These are phyloP conservation scores for Drosophila picticornis DNA, from an alignment of 2,888 invertebrate species.

Conservation along the genomic window DNA sequence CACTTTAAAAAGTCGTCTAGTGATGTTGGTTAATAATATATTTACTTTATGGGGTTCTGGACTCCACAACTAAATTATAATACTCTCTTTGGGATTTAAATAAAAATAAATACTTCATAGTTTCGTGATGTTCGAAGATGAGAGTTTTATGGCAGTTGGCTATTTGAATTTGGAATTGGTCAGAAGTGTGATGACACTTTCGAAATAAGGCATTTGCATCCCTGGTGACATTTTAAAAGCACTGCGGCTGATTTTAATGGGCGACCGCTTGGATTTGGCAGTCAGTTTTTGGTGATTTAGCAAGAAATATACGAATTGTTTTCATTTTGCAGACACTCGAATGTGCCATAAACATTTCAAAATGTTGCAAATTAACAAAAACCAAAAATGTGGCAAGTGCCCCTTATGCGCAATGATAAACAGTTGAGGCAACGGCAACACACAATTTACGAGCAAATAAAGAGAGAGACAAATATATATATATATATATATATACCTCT, in stretches of 20 bases:
- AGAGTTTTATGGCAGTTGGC: background rate
- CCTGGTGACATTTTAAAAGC: conserved; percentile 1
- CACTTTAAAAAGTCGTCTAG: background rate
- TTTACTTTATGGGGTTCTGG: background rate
- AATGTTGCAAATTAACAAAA: conserved; percentile 37
- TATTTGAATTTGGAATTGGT: background rate
- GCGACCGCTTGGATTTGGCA: conserved; percentile 19
- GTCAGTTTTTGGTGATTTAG: conserved; percentile 27
- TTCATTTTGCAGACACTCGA: conserved; percentile 33
- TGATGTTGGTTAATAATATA: background rate
- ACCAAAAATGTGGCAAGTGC: conserved; percentile 41
- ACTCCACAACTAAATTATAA: background rate
- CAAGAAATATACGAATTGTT: conserved; percentile 8
- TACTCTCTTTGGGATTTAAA: background rate
- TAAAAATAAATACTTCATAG: background rate
- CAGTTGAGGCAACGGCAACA: conserved; percentile 2
- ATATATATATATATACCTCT: background rate
- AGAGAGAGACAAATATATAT: background rate
- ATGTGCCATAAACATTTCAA: conserved; percentile 45
- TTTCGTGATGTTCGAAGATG: background rate
- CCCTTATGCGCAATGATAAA: conserved; percentile 23
- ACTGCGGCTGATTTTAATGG: conserved; percentile 28
- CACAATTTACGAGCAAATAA: background rate
- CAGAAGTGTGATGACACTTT: background rate
- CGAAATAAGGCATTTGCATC: background rate